Evolutionary conservation across 2,113 vertebrate genomes (phyloP), one percentile per base, ranked within the genome.

Genomic region (Phoenicopterus ruber): DNA sequence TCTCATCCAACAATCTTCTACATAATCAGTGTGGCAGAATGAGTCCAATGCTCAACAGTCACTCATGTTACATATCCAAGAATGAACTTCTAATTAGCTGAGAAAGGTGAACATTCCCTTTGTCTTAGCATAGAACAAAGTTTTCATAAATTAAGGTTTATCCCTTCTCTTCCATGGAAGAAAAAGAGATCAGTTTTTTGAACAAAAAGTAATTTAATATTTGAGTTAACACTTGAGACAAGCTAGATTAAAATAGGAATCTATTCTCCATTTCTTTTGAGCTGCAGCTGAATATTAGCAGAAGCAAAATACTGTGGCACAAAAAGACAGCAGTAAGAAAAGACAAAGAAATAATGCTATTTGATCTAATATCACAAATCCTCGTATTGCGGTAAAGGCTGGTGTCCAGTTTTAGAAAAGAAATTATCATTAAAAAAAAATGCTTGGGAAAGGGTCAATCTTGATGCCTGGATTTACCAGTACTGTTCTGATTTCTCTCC

Each of bases 21-120:
- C 46, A 69, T 69, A 94, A 95, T 94, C 71, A 55, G 32, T 29
- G 62, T 88, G 92, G 82, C 95, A 96, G 88, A 96, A 94, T 69
- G 70, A 95, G 90, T 87, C n/a, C 89, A 93, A 26, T 7, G 5
- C 59, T 90, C 52, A 89, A 76, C 49, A 86, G 46, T 84, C 36
- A 36, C 59, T 94, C 83, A 49, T 42, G 26, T 44, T 76, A 58
- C 47, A 38, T 50, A 72, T 28, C 65, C 70, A 34, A 40, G 55
- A 91, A 66, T 0, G 2, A 82, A 79, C 20, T 70, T 81, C n/a
- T 79, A 86, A 94, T 73, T 80, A 81, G 28, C 17, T 62, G 54
- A 90, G 70, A 79, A 79, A 54, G 20, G 6, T 61, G 44, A 92
- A 22, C 15, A n/a, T 52, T 86, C 19, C 22, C 15, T 81, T 90